These are phyloP conservation scores for Coptodon bakossiorum DNA, from an alignment of 2,113 vertebrate genomes.

Conservation along the genomic window DNA sequence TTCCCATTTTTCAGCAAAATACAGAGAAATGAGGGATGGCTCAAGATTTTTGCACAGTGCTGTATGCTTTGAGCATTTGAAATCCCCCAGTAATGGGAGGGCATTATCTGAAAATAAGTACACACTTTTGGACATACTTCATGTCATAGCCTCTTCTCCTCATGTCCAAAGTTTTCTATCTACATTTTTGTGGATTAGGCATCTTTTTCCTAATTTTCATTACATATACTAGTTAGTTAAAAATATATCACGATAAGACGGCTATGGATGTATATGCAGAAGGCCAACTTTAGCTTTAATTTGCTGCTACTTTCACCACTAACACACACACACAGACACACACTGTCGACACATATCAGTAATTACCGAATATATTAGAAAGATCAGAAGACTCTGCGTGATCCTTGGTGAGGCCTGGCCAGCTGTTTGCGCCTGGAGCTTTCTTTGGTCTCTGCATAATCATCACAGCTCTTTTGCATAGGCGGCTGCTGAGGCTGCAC, in stretches of 20 bases:
- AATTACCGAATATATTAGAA: constrained; percentile 57
- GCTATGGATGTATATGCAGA: not conserved
- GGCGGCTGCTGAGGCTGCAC: constrained; percentile 56
- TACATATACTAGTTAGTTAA: not conserved
- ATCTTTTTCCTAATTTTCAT: not conserved
- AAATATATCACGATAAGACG: not conserved
- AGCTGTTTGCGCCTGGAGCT: constrained; percentile 49
- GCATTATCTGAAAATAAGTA: not conserved
- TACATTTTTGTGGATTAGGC: not conserved
- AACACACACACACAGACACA: not conserved
- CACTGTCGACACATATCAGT: constrained; percentile 10
- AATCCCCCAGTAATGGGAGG: not conserved
- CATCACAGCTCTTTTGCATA: constrained; percentile 30
- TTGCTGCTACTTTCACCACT: not conserved
- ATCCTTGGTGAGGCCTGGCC: constrained; percentile 37
- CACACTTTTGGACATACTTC: not conserved
- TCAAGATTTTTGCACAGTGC: not conserved
- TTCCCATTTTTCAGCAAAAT: not conserved
- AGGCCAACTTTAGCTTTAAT: not conserved
- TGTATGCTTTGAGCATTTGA: not conserved
- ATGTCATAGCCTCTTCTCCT: not conserved
- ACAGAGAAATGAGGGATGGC: not conserved
- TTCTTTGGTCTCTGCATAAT: constrained; percentile 55
- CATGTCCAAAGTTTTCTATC: not conserved
- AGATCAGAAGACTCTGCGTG: constrained; percentile 48